Conservation (phyloP, 1,140 invertebrate species). For the Chironomus striatipennis region DNA sequence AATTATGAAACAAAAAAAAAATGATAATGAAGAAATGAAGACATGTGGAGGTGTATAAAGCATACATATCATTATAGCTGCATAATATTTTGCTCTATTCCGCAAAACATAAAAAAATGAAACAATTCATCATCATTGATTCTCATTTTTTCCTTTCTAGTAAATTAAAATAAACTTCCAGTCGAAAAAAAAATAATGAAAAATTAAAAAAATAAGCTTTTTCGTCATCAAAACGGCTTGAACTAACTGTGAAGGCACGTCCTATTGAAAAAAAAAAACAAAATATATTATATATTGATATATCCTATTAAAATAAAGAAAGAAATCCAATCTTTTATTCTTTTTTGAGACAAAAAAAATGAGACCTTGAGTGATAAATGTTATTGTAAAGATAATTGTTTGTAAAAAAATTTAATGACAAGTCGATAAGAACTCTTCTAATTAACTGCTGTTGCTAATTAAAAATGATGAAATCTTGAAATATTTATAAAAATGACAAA, state of each 20-base stretch:
- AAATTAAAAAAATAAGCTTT: background rate
- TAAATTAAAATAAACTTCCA: no score
- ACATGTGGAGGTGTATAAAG: background rate
- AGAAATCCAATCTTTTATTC: background rate
- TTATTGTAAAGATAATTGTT: background rate
- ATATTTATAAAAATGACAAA: background rate
- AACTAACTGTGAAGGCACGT: background rate
- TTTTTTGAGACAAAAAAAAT: background rate
- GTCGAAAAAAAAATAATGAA: background rate
- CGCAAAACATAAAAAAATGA: background rate
- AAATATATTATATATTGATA: background rate
- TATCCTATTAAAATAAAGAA: background rate
- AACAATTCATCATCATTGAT: background rate
- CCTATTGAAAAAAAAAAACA: background rate
- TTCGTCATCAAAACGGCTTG: background rate
- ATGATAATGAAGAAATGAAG: background rate
- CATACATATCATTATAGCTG: background rate
- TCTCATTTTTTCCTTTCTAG: background rate
- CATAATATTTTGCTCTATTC: background rate
- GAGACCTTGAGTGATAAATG: slow-evolving; percentile 2
- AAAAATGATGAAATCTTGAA: background rate
- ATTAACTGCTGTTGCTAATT: background rate
- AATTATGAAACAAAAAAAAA: background rate
- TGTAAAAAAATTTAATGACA: background rate
- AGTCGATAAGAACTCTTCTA: background rate